Base-by-base conservation (phyloP, 30 jellyfish, hydroid and myxozoan species). In the Cassiopea andromeda region DNA sequence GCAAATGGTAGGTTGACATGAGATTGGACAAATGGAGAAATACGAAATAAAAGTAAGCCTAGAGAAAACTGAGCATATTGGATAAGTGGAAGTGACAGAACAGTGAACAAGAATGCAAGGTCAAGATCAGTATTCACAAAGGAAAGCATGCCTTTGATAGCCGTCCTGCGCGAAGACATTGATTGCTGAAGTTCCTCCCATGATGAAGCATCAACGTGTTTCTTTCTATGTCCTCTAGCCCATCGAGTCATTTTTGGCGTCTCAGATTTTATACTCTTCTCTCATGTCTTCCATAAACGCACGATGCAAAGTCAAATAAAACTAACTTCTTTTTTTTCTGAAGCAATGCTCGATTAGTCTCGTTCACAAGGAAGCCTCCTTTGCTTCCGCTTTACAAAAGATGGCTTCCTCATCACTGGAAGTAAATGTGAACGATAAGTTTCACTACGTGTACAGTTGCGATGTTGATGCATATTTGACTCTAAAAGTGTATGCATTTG, bases 361-460 rank as follows among this genome's bases (percentile, higher is more conserved):
- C 79, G 79, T 70, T 70, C 19, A 27, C 73, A 61, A 4, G 73
- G 3, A 3, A 1, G 43, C 79, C 43, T 43, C 8, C 3, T 70
- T 70, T 38, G 38, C 18, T 15, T 7, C 64, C 64, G 9, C 9
- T 61, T 61, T 57, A 81, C 12, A 61, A 19, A 59, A 77, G 59
- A 77, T 77, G 86, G 86, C 86, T 54, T 48, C 86, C 73, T 77
- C 86, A 1, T 69, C 86, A 19, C 18, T 82, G 74, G 90, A 90
- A 73, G 90, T 80, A 10, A 78, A 69, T 46, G 94, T 82, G 18
- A 80, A 69, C 73, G 99, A 94, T 44, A 91, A 94, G 59, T 94
- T 94, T 83, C 89, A 83, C 49, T 94, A 87, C 57, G 97, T 91
- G n/a, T 87, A 94, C 83, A 90, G 99, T 89, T 90, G 99, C 82